phyloP scores from a whole-genome alignment of 1,140 invertebrate genomes.

The Calephelis virginiensis region DNA sequence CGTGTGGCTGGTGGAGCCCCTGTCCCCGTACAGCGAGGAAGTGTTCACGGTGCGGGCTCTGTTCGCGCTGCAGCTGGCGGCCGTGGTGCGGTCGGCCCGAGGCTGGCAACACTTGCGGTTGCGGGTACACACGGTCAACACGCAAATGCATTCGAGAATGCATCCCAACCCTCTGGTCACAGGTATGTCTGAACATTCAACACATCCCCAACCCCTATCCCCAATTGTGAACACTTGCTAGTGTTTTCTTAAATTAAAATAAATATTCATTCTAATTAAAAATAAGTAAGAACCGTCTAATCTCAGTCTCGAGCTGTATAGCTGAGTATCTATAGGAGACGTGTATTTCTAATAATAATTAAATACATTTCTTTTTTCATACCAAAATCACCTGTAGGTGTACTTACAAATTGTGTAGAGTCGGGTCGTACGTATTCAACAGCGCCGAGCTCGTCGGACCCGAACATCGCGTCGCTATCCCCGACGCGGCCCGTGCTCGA shows the following conservation, averaged over 20 bases:
- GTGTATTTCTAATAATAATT: too few species aligned
- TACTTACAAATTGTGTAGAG: slow-evolving; percentile 28
- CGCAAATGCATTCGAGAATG: background rate
- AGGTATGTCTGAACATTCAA: background rate
- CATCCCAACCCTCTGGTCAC: background rate
- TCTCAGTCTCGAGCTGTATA: too few species aligned
- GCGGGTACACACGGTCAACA: slow-evolving; percentile 83
- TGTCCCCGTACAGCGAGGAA: slow-evolving; percentile 87
- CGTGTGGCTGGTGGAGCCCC: slow-evolving; percentile 97
- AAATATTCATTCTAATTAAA: too few species aligned
- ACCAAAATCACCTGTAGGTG: slow-evolving; percentile 10
- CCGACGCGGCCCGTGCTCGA: slow-evolving; percentile 41
- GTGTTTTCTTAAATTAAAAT: too few species aligned
- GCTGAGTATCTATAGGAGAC: too few species aligned
- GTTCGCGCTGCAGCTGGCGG: slow-evolving; percentile 98
- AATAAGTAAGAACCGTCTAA: too few species aligned
- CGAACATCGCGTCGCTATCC: slow-evolving; percentile 24
- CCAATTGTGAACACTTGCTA: too few species aligned
- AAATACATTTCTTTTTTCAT: too few species aligned
- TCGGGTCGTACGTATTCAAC: slow-evolving; percentile 28
- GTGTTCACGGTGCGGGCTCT: slow-evolving; percentile 92
- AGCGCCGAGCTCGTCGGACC: background rate
- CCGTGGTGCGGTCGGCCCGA: slow-evolving; percentile 96
- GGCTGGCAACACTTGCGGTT: slow-evolving; percentile 90
- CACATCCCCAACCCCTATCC: too few species aligned